phyloP scores from a whole-genome alignment of 2,113 vertebrate species.

The Dasypus novemcinctus region DNA sequence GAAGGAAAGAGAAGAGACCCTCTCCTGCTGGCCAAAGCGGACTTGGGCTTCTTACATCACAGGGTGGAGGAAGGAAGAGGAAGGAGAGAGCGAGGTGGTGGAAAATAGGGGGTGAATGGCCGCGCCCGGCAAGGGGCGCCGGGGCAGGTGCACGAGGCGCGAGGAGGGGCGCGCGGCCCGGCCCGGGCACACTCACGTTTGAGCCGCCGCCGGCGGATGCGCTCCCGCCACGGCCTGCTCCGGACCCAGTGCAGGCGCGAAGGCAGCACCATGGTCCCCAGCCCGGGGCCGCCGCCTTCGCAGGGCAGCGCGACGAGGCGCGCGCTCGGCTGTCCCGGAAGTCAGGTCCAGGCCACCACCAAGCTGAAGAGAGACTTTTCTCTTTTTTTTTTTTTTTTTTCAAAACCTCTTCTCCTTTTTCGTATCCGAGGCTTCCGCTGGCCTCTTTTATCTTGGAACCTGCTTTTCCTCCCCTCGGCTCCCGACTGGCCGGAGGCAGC shows the following conservation, averaged over 20 bases:
- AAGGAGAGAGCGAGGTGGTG: background rate
- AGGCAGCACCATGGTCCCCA: constrained; percentile 89
- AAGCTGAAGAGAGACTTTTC: too few species aligned
- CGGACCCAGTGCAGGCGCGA: constrained; percentile 90
- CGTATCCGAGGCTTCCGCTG: background rate
- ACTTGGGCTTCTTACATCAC: background rate
- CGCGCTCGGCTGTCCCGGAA: background rate
- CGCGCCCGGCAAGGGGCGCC: too few species aligned
- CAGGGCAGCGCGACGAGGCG: constrained; percentile 17
- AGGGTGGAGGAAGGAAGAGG: background rate
- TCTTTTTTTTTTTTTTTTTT: background rate
- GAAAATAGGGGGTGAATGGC: too few species aligned
- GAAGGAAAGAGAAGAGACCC: background rate
- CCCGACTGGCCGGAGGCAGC: background rate
- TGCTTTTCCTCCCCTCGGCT: constrained; percentile 34
- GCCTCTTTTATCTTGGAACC: constrained; percentile 1
- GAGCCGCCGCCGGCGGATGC: constrained; percentile 83
- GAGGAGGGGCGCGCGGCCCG: too few species aligned
- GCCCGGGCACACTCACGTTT: constrained; percentile 88
- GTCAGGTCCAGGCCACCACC: background rate
- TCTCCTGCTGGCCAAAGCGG: background rate
- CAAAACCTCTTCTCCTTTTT: background rate
- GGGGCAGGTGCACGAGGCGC: too few species aligned
- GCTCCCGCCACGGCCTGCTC: constrained; percentile 87
- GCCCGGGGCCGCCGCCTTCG: background rate